Base-by-base conservation (phyloP, 2,797 vertebrate species). In the Octomys mimax region DNA sequence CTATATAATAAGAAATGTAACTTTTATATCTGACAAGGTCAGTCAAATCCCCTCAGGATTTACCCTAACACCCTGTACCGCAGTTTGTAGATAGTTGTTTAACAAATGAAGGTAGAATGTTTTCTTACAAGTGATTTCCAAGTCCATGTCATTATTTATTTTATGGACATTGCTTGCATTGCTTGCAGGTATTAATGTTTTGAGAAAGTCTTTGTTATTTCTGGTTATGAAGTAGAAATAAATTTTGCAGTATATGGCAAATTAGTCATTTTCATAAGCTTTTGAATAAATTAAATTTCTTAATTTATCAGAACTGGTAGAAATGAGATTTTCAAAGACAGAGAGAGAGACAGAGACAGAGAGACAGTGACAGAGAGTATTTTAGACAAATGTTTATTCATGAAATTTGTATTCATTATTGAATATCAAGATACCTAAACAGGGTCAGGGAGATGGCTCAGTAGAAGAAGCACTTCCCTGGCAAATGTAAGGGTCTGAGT, bases 241-340 rank as follows among this genome's bases (percentile, higher is more conserved):
- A 10, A 59, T 22, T 80, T 90, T 78, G 42, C 6, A 61, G 92
- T 75, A 49, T 49, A 54, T 91, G 46, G 6, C 5, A 33, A 71
- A 42, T 87, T 92, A 77, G 10, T 77, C n/a, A 80, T 78, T 95
- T 92, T 91, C 16, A 77, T 70, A 92, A 85, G 36, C 11, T 66
- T 92, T 96, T 88, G 71, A 68, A 39, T 71, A 62, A 95, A 84
- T 28, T 92, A 36, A 77, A 10, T 68, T 92, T 91, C 54, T 62
- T 78, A 5, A 10, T 57, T 77, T 87, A 71, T 91, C 33, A 57
- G 5, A 28, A 57, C 2, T 79, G 62, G 13, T 82, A 26, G 42
- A 81, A 75, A 75, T 80, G n/a, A 28, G 39, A 5, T 86, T 75
- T 89, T 49, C 3, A 46, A n/a, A 57, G 57, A 92, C 36, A 70